Conservation (phyloP, 2,797 vertebrate species). For the Danionella dracula region DNA sequence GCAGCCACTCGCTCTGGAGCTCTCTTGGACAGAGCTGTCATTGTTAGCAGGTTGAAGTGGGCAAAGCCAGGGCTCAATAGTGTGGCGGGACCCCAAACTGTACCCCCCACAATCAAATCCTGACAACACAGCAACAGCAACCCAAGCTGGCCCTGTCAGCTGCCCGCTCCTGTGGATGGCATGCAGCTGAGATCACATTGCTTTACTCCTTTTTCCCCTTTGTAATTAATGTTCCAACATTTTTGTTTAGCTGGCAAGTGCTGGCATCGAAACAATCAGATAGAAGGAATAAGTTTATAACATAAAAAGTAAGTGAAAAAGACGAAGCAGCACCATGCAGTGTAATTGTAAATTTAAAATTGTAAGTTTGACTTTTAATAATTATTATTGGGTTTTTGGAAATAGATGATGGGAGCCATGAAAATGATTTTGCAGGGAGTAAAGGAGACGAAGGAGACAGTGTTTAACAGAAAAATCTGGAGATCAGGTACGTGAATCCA, state of each 20-base stretch:
- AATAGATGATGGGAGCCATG: too few species aligned
- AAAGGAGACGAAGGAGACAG: too few species aligned
- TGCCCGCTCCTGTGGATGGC: constrained; percentile 64
- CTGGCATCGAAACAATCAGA: constrained; percentile 30
- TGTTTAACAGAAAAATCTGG: too few species aligned
- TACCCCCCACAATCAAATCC: constrained; percentile 46
- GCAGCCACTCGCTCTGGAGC: constrained; percentile 53
- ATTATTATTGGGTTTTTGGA: too few species aligned
- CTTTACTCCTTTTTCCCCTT: constrained; percentile 36
- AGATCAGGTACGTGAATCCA: too few species aligned
- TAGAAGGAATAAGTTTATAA: constrained; percentile 3
- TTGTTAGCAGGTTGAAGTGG: constrained; percentile 73
- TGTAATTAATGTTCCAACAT: constrained; percentile 55
- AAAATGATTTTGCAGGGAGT: too few species aligned
- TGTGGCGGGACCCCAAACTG: constrained; percentile 30
- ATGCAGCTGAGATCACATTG: constrained; percentile 69
- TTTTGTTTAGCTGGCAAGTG: constrained; percentile 38
- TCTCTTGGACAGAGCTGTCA: constrained; percentile 75
- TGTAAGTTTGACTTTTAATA: too few species aligned
- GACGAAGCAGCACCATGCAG: constrained; percentile 25
- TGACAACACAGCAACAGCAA: constrained; percentile 70
- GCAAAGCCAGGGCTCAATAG: constrained; percentile 70
- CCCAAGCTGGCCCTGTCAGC: constrained; percentile 70
- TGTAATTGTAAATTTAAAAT: too few species aligned
- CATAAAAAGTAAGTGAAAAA: constrained; percentile 25